Conservation (phyloP, 2,888 invertebrate species). For the Smittia sp. region DNA sequence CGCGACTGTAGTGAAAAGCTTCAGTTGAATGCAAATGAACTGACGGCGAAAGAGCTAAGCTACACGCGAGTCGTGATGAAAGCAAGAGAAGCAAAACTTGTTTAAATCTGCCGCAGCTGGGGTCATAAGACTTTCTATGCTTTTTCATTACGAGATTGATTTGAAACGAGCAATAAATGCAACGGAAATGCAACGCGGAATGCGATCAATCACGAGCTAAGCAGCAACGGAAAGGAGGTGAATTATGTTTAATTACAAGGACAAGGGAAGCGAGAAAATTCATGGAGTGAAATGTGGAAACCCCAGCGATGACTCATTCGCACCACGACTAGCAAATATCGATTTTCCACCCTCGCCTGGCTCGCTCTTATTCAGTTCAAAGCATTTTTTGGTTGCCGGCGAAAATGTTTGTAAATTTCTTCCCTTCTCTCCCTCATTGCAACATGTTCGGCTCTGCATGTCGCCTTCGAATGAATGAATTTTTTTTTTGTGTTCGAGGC, state of each 20-base stretch:
- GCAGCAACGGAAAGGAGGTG: neutral
- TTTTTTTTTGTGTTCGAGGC: neutral
- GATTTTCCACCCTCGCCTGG: constrained; percentile 23
- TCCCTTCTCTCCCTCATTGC: constrained; percentile 10
- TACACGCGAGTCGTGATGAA: constrained; percentile 4
- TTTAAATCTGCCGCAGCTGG: constrained; percentile 3
- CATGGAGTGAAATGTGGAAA: neutral
- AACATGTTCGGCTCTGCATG: neutral
- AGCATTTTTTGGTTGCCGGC: constrained; percentile 28
- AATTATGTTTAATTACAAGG: neutral
- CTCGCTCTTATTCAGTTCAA: neutral
- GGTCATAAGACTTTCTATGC: neutral
- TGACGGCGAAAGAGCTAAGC: neutral
- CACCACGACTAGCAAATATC: constrained; percentile 33
- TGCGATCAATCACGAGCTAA: neutral
- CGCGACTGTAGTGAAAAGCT: neutral
- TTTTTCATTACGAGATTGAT: neutral
- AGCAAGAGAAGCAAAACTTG: neutral
- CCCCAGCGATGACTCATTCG: constrained; percentile 23
- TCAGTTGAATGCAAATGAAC: neutral
- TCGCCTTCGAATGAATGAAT: constrained; percentile 5
- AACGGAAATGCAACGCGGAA: neutral
- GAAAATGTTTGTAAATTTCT: constrained; percentile 36
- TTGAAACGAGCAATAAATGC: neutral
- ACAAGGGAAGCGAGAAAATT: neutral